Evolutionary conservation across 2,888 invertebrate species (phyloP), one percentile per base, ranked within the genome.

Genomic region (Tromatobia lineatoria): DNA sequence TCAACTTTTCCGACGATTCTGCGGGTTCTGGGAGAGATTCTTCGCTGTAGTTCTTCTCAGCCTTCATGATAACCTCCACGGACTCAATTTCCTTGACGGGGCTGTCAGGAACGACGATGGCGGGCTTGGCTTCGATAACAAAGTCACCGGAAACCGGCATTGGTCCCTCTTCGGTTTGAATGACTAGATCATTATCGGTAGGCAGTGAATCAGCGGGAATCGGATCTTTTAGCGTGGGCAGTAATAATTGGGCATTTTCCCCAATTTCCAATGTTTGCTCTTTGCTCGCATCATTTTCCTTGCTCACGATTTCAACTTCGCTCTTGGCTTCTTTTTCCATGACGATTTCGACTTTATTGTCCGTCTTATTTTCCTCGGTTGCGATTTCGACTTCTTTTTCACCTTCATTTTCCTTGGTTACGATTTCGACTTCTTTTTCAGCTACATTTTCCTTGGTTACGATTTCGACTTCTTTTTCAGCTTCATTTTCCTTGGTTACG

Each of bases 81-180:
- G 76, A 23, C 29, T 85, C 69, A 1, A 76, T 50, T 7, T 57
- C 73, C 3, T 79, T 69, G 1, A 74, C 77, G 13, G 81, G 80
- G 38, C 88, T 89, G 25, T 88, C 90, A 2, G 90, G 86, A 75
- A 89, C 85, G 18, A 91, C 87, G 6, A 87, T 38, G 0, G 89
- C 88, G 0, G 89, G 88, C 54, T 88, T 89, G 4, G 88, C 89
- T 66, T 88, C 88, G 70, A 78, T 66, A 29, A 76, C 64, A 4
- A 81, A 77, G 47, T 83, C 89, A 15, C 85, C 87, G 10, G 90
- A 88, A 11, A 91, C 79, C 1, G 91, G 90, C 4, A 90, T 23
- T 0, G 89, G 90, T 23, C 90, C 91, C 67, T 92, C 91, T 52
- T 92, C 92, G 8, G 91, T 88, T 4, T 87, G 80, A n/a, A 91